phyloP scores from a whole-genome alignment of 1,140 invertebrate species.

The Lordiphosa stackelbergi region DNA sequence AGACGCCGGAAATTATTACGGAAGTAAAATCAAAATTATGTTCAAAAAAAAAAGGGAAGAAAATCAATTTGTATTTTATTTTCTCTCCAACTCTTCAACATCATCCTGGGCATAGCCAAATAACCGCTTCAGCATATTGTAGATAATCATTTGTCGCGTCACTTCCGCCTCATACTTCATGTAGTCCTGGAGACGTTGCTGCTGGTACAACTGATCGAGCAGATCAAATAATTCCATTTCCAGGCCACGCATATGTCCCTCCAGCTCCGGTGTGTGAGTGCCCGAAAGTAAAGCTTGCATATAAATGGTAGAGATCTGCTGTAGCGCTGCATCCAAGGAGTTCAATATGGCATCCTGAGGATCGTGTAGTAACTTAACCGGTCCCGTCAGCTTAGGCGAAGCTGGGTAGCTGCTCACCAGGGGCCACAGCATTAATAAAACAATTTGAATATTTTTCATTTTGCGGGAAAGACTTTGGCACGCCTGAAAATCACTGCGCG shows the following conservation, averaged over 20 bases:
- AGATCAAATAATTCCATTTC: slow-evolving; percentile 66
- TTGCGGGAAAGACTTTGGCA: slow-evolving; percentile 13
- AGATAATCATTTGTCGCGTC: slow-evolving; percentile 72
- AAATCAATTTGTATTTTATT: slow-evolving; percentile 52
- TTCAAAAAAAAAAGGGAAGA: slow-evolving; percentile 5
- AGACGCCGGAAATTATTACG: slow-evolving; percentile 60
- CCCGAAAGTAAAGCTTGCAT: slow-evolving; percentile 65
- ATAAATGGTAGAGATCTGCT: slow-evolving; percentile 60
- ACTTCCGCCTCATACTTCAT: slow-evolving; percentile 72
- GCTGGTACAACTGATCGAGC: slow-evolving; percentile 56
- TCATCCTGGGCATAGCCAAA: slow-evolving; percentile 59
- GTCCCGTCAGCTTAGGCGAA: slow-evolving; percentile 46
- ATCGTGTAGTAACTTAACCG: slow-evolving; percentile 36
- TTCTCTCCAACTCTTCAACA: slow-evolving; percentile 13
- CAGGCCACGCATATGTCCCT: slow-evolving; percentile 42
- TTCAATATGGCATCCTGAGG: slow-evolving; percentile 45
- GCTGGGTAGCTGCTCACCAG: slow-evolving; percentile 25
- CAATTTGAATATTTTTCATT: background rate
- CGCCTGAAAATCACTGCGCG: slow-evolving; percentile 65
- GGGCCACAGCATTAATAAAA: slow-evolving; percentile 6
- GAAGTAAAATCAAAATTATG: slow-evolving; percentile 46
- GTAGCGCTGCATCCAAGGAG: slow-evolving; percentile 45
- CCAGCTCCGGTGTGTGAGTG: slow-evolving; percentile 60
- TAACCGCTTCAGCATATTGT: slow-evolving; percentile 68
- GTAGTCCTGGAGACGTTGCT: slow-evolving; percentile 63